A percentile compares a stretch with the other conserved stretches of the same genome.
phyloP scores from a whole-genome alignment of 2,113 vertebrate genomes.

The Chloropsis cyanopogon region DNA sequence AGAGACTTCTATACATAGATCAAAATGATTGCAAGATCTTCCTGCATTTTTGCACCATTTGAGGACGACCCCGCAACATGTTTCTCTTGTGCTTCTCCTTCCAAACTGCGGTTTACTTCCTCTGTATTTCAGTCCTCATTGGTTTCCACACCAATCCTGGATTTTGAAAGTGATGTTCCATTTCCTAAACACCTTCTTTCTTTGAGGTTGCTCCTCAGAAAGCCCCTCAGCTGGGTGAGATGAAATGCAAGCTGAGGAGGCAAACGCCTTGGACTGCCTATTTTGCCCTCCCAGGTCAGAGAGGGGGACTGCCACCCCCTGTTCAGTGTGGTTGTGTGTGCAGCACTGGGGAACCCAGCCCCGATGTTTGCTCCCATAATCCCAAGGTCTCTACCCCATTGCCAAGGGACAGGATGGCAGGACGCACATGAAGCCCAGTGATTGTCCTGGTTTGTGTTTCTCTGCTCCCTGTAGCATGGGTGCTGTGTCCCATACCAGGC shows the following conservation, averaged over 20 bases:
- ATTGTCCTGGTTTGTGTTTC: background rate
- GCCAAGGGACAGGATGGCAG: fast-evolving
- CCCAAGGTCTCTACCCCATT: background rate
- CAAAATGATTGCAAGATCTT: background rate
- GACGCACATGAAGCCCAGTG: fast-evolving
- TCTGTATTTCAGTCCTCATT: fast-evolving
- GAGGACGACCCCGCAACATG: background rate
- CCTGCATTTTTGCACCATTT: background rate
- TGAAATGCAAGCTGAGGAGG: background rate
- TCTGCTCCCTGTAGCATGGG: background rate
- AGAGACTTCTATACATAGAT: background rate
- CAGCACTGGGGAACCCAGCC: background rate
- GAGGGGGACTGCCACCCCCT: fast-evolving
- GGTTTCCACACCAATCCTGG: background rate
- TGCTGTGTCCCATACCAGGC: background rate
- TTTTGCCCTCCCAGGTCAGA: background rate
- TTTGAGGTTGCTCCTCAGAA: background rate
- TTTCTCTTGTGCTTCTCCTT: background rate
- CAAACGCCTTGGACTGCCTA: background rate
- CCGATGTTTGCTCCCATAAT: background rate
- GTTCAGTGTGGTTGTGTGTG: background rate
- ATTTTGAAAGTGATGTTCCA: background rate
- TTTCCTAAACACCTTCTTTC: background rate
- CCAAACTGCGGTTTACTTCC: background rate
- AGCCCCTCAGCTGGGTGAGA: background rate